Percentiles rank a stretch among this genome's conserved stretches.
phyloP scores from a whole-genome alignment of 2,797 vertebrate genomes.

The Schizopygopsis pylzovi region DNA sequence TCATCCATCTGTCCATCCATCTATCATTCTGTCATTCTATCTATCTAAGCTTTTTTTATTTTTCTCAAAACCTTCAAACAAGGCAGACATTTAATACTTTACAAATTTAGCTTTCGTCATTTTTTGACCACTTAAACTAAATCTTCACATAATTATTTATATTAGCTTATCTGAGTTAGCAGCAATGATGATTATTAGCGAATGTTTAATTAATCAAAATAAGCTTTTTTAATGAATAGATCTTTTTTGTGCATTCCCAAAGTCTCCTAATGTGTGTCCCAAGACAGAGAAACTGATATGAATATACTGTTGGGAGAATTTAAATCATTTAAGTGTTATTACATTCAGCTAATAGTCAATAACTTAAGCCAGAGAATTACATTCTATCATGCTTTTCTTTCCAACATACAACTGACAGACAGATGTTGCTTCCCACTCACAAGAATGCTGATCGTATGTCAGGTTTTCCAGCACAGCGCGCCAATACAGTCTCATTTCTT shows the following conservation, averaged over 20 bases:
- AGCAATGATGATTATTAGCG: not conserved
- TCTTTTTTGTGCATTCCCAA: conserved; percentile 39
- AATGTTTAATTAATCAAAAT: not conserved
- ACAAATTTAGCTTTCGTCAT: not conserved
- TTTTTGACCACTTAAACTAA: not conserved
- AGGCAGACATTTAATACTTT: not conserved
- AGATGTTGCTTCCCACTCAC: conserved; percentile 35
- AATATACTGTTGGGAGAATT: conserved; percentile 47
- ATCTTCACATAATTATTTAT: not conserved
- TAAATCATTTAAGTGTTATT: conserved; percentile 46
- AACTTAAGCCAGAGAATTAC: conserved; percentile 29
- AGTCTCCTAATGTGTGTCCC: conserved; percentile 21
- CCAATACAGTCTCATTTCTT: conserved; percentile 33
- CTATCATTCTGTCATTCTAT: no score
- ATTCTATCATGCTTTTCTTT: conserved; percentile 36
- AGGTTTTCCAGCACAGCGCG: conserved; percentile 35
- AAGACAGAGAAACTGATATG: conserved; percentile 27
- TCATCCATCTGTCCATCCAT: not conserved
- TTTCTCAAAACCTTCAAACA: not conserved
- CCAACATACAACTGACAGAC: conserved; percentile 25
- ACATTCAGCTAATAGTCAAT: conserved; percentile 42
- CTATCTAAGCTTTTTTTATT: not conserved
- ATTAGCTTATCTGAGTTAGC: not conserved
- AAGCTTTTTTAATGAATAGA: not conserved
- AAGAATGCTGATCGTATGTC: conserved; percentile 30